These are phyloP conservation scores for Oxytorus armatus DNA, from an alignment of 2,888 invertebrate genomes.

Conservation along the genomic window DNA sequence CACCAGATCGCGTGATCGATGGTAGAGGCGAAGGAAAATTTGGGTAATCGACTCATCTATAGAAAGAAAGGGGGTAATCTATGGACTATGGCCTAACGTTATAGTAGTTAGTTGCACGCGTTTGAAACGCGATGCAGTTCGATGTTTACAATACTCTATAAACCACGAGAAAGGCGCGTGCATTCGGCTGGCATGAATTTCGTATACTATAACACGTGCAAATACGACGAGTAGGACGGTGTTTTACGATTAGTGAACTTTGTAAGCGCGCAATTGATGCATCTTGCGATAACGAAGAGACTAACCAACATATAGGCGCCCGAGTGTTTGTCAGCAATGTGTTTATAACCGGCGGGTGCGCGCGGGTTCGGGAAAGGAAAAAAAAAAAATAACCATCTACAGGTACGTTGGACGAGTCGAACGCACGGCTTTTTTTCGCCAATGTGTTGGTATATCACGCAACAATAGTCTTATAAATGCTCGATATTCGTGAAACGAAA, in stretches of 20 bases:
- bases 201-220: constrained; percentile 16
- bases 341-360: not conserved
- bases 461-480: not conserved
- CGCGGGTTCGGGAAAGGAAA: constrained; percentile 7
- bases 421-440: not conserved
- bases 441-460: not conserved
- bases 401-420: not conserved
- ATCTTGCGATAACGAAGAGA: constrained; percentile 51
- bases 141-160: not conserved
- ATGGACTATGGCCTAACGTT: not conserved
- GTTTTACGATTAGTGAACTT: constrained; percentile 48
- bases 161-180: constrained; percentile 7
- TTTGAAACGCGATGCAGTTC: not conserved
- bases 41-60: no score
- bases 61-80: no score
- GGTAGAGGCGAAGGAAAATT: no score
- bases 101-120: not conserved
- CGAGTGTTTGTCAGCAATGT: constrained; percentile 17
- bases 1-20: not conserved
- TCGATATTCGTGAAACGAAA: constrained; percentile 30
- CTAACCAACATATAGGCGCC: constrained; percentile 7
- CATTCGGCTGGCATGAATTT: not conserved
- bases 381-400: not conserved
- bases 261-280: constrained; percentile 47
- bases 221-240: not conserved